A percentile compares a stretch with the other conserved stretches of the same genome.
Evolutionary conservation across 1,140 invertebrate genomes (phyloP).

Genomic region (Gryon sp.): DNA sequence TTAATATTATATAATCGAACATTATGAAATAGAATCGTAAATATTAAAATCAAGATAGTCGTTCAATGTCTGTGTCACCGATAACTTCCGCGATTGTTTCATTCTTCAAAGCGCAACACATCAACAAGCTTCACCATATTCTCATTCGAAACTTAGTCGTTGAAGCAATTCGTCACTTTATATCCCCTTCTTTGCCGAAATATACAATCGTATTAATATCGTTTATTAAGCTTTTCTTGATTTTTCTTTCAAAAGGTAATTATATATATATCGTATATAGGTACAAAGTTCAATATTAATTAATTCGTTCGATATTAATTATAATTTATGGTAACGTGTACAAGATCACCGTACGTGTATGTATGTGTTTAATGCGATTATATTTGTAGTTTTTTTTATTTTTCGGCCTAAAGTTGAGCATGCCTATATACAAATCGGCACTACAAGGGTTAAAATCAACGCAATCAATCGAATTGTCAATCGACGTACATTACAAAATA

Average conservation of each 20-base stretch:
- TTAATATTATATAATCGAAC: constrained; percentile 18
- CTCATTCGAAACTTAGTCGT: constrained; percentile 34
- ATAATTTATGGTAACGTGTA: constrained; percentile 68
- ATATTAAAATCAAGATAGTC: constrained; percentile 9
- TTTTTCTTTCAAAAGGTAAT: constrained; percentile 70
- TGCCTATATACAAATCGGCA: constrained; percentile 77
- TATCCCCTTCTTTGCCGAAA: constrained; percentile 48
- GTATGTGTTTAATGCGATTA: constrained; percentile 48
- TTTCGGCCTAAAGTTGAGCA: constrained; percentile 72
- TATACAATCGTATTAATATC: constrained; percentile 51
- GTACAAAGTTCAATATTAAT: constrained; percentile 78
- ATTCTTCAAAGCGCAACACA: constrained; percentile 12
- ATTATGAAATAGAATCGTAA: constrained; percentile 5
- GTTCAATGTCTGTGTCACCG: not conserved
- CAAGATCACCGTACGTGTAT: constrained; percentile 60
- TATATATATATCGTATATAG: constrained; percentile 72
- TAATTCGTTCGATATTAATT: constrained; percentile 67
- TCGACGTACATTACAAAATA: too few species aligned
- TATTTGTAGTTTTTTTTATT: constrained; percentile 28
- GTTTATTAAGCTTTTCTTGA: constrained; percentile 58
- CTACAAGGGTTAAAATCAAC: constrained; percentile 68
- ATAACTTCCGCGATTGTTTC: constrained; percentile 1
- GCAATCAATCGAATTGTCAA: too few species aligned
- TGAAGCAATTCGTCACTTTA: constrained; percentile 41
- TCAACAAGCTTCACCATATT: constrained; percentile 19